Percentiles rank a stretch among this genome's conserved stretches.
Evolutionary conservation across 2,113 vertebrate genomes (phyloP).

Genomic region (Tachuris rubrigastra): DNA sequence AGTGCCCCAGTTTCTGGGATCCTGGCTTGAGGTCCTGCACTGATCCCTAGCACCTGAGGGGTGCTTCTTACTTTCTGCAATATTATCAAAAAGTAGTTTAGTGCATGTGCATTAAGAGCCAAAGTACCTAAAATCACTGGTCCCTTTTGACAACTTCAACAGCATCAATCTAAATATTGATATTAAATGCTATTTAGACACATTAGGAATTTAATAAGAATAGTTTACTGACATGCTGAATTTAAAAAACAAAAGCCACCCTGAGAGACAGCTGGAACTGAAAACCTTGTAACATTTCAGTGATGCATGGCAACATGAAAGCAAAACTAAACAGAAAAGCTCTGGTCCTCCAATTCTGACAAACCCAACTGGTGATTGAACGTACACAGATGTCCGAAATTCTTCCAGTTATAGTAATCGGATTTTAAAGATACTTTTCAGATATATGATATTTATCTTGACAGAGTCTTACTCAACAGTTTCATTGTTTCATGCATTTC

Average conservation of each 20-base stretch:
- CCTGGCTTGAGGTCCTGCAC: background rate
- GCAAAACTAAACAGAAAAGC: background rate
- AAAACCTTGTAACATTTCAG: background rate
- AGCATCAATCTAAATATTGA: background rate
- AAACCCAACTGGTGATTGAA: background rate
- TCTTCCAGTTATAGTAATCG: background rate
- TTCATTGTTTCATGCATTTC: slow-evolving; percentile 41
- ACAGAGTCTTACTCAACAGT: slow-evolving; percentile 37
- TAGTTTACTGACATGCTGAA: background rate
- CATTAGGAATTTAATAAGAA: background rate
- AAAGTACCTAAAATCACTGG: background rate
- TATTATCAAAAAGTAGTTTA: background rate
- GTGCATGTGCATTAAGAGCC: background rate
- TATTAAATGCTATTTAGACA: background rate
- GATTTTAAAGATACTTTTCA: slow-evolving; percentile 53
- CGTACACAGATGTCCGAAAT: background rate
- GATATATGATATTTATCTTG: slow-evolving; percentile 41
- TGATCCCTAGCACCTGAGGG: background rate
- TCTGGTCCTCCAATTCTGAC: background rate
- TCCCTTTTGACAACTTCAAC: background rate
- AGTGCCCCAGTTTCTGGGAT: background rate
- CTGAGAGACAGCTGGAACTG: background rate
- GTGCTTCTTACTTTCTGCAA: background rate
- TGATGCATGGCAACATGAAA: background rate
- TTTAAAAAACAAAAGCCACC: background rate